Percentiles rank a stretch among this genome's conserved stretches.
These are phyloP conservation scores for Phrynosoma platyrhinos DNA, from an alignment of 2,113 vertebrate species.

Conservation along the genomic window DNA sequence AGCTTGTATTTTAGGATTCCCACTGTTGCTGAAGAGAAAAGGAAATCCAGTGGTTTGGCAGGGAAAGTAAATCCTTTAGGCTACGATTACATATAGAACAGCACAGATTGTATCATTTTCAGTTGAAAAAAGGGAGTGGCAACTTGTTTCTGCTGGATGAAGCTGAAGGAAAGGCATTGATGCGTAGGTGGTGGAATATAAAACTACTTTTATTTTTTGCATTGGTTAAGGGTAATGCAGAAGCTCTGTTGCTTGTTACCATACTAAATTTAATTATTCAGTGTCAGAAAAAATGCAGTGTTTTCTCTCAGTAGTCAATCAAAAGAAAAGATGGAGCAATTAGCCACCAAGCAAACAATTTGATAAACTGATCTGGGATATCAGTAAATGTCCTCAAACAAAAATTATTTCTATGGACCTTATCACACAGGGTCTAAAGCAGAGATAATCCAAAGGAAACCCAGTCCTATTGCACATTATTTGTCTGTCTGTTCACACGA, in stretches of 20 bases:
- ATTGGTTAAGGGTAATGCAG: background rate
- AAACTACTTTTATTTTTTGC: background rate
- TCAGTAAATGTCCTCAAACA: background rate
- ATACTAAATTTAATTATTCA: background rate
- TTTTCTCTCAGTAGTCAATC: background rate
- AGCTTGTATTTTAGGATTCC: background rate
- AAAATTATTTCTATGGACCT: background rate
- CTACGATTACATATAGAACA: background rate
- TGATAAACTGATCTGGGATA: background rate
- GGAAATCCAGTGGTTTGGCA: conserved; percentile 8
- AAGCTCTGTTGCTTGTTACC: background rate
- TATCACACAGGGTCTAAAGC: no score
- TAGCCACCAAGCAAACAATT: background rate
- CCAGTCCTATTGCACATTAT: no score
- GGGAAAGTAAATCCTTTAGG: background rate
- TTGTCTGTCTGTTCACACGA: no score
- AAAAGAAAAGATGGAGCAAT: background rate
- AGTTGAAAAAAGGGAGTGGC: background rate
- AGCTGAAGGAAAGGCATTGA: background rate
- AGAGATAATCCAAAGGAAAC: no score
- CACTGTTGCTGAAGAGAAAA: background rate
- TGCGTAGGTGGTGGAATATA: background rate
- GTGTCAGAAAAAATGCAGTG: background rate
- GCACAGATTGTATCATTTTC: background rate
- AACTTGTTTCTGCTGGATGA: background rate